Base-by-base conservation (phyloP, 2,888 invertebrate genomes). In the Azorinus chamasolen region DNA sequence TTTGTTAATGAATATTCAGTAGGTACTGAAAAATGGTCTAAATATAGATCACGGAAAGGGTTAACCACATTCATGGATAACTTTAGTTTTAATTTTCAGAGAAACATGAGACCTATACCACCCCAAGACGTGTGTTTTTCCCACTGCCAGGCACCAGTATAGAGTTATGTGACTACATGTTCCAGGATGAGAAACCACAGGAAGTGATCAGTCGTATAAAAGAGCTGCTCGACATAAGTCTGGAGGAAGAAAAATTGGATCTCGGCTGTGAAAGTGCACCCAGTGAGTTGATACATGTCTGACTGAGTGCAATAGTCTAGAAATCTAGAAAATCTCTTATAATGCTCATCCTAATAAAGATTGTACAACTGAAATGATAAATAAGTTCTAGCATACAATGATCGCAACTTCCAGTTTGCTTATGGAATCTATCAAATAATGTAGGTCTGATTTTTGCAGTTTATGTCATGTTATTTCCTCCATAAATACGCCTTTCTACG, bases 121-220 rank as follows among this genome's bases (percentile, higher is more conserved):
- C 97, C 0, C 98, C 98, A 0, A 95, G 97, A 46, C 94, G 98
- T 77, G 96, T 98, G 0, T 95, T 97, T 69, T 96, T 97, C 20
- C 95, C 95, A n/a, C 94, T 97, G 4, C 95, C 95, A 2, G 93
- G 94, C 24, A 94, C 94, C 37, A 93, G 94, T 75, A 94, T 97
- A 50, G 96, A 96, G 78, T 95, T 98, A 41, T 97, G 97, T 61
- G 98, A 98, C 93, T 98, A 98, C 92, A 93, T 98, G 63, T 98
- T 98, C 91, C 97, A 97, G 25, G 98, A 97, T 0, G 98, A 98
- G 94, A 96, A 96, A 0, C 95, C 96, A 0, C 95, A 96, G 12
- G 97, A 98, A 88, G 96, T 96, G 0, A 94, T 96, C 48, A 95
- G 96, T 45, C 96, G 97, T 1, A 95, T 97, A 6, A 95, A 96